Conservation (phyloP, 2,113 vertebrate species). For the Saimiri boliviensis region DNA sequence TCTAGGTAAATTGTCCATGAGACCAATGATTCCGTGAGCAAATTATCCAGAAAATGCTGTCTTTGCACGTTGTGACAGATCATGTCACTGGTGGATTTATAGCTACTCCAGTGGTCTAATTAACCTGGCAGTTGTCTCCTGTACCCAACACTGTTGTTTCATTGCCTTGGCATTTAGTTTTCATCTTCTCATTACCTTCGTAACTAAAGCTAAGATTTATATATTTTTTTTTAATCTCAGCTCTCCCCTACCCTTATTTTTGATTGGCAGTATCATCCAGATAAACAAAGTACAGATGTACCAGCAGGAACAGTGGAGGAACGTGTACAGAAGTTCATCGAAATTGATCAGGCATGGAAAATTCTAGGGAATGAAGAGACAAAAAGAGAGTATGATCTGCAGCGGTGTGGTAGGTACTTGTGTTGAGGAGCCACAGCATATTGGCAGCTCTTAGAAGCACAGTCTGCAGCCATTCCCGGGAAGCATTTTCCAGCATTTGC, state of each 20-base stretch:
- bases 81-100: conserved; percentile 79
- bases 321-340: conserved; percentile 88
- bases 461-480: conserved; percentile 58
- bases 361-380: conserved; percentile 91
- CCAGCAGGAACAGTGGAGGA: conserved; percentile 83
- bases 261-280: conserved; percentile 92
- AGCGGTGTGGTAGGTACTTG: conserved; percentile 87
- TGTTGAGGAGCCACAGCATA: conserved; percentile 58
- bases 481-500: conserved; percentile 72
- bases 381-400: conserved; percentile 91
- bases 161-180: conserved; percentile 73
- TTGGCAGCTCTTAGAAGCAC: conserved; percentile 70
- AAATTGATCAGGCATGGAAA: conserved; percentile 93
- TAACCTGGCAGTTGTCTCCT: conserved; percentile 84
- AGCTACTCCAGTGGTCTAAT: conserved; percentile 83
- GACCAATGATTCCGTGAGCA: conserved; percentile 90
- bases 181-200: conserved; percentile 68
- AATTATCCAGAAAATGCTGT: conserved; percentile 92
- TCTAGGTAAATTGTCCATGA: conserved; percentile 92
- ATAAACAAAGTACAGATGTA: conserved; percentile 88
- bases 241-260: conserved; percentile 37
- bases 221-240: conserved; percentile 58
- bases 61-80: conserved; percentile 82
- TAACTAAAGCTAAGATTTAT: conserved; percentile 44
- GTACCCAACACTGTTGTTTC: conserved; percentile 68